phyloP scores from a whole-genome alignment of 2,888 invertebrate genomes.

The Xestia xanthographa region DNA sequence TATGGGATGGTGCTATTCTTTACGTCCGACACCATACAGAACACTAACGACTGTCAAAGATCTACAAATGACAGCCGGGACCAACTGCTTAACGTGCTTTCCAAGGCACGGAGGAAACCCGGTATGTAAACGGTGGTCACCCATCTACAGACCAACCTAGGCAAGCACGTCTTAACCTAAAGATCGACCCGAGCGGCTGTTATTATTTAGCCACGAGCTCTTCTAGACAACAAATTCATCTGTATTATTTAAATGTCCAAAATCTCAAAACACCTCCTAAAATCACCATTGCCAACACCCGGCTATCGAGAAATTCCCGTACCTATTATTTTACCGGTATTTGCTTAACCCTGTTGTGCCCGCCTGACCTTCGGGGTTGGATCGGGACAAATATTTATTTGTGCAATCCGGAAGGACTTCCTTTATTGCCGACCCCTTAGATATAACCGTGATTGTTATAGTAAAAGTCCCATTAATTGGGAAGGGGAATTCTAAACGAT shows the following conservation, averaged over 20 bases:
- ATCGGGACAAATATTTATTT: conserved; percentile 60
- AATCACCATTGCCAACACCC: not conserved
- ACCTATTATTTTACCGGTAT: conserved; percentile 47
- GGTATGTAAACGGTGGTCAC: too few relatives aligned
- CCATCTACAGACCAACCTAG: too few relatives aligned
- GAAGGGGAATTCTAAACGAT: conserved; percentile 19
- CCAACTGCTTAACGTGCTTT: too few relatives aligned
- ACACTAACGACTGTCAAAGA: too few relatives aligned
- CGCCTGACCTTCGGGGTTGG: conserved; percentile 38
- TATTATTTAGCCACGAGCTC: too few relatives aligned
- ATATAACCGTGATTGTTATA: conserved; percentile 47
- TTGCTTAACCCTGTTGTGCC: conserved; percentile 26
- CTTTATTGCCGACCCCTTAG: conserved; percentile 57
- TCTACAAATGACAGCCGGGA: too few relatives aligned
- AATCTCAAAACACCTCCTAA: not conserved
- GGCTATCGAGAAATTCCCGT: conserved; percentile 6
- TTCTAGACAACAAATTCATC: not conserved
- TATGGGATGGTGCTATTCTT: too few relatives aligned
- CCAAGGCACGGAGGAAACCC: too few relatives aligned
- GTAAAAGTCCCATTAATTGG: conserved; percentile 50
- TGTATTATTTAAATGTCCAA: not conserved
- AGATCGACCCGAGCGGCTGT: too few relatives aligned
- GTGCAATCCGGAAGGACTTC: conserved; percentile 48
- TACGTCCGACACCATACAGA: too few relatives aligned
- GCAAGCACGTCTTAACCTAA: too few relatives aligned